Base-by-base conservation (phyloP, 2,113 vertebrate genomes). In the Ginglymostoma cirratum region DNA sequence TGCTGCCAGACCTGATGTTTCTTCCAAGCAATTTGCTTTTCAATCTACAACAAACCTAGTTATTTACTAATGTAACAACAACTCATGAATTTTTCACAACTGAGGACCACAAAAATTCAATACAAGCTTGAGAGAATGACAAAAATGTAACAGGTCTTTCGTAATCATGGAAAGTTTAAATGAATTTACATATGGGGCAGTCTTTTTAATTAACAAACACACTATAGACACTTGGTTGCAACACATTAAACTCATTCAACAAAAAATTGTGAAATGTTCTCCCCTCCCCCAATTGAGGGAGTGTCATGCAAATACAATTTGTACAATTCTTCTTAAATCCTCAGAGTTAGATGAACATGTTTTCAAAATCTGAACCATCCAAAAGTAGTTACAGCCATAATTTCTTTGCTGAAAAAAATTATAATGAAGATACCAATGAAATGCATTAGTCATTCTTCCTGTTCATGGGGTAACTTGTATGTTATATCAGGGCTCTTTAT, bases 371-470 rank as follows among this genome's bases (percentile, higher is more conserved):
- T 67, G 80, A 93, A 93, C 2, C 10, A 30, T 34, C 30, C 5
- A 2, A 61, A 90, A 92, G 87, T 65, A 45, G 38, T 23, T 66
- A 38, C 89, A 2, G 10, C 8, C 17, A 92, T 10, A 61, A 65
- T 19, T 55, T 52, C n/a, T 5, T n/a, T 17, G 87, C 30, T 76
- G n/a, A 38, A 42, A 83, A 38, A n/a, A 66, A 93, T 21, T 38
- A 23, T 6, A 93, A 66, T 66, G 89, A 93, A 7, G 89, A 93
- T 93, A 61, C 6, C n/a, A 66, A 38, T 66, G 34, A 93, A 93
- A 93, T 38, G 65, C 89, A 93, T 93, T 93, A 93, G 89, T 93
- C 89, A 93, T 93, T 66, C 89, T 93, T 93, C 61, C 89, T 67
- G 89, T 93, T 93, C n/a, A 38, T 66, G 55, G 61, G 55, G 34